These are phyloP conservation scores for Drosophila antonietae DNA, from an alignment of 2,888 invertebrate genomes.

Conservation along the genomic window DNA sequence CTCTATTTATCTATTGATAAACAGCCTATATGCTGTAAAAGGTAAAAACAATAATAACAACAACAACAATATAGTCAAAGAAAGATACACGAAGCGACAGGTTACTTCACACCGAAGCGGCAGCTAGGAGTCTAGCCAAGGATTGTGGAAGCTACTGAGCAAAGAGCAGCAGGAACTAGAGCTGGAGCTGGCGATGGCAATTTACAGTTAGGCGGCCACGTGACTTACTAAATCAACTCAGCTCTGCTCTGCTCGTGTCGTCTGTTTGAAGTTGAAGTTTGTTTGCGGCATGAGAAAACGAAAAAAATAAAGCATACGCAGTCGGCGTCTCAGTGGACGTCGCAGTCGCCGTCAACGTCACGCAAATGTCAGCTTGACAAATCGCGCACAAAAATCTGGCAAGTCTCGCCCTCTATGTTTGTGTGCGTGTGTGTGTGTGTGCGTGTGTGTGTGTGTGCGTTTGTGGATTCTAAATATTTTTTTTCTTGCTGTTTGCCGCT, in stretches of 20 bases:
- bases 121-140: slow-evolving; percentile 5
- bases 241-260: slow-evolving; percentile 14
- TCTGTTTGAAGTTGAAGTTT: slow-evolving; percentile 38
- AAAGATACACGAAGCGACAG: slow-evolving; percentile 41
- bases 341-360: slow-evolving; percentile 22
- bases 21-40: slow-evolving; percentile 1
- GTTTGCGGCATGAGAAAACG: slow-evolving; percentile 39
- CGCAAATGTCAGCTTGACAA: slow-evolving; percentile 82
- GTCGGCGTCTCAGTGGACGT: slow-evolving; percentile 1
- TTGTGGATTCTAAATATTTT: slow-evolving; percentile 11
- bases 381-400: slow-evolving; percentile 79
- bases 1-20: not conserved
- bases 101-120: slow-evolving; percentile 45
- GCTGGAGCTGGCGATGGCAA: slow-evolving; percentile 48
- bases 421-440: not conserved
- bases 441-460: too few species aligned
- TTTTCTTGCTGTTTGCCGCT: slow-evolving; percentile 30
- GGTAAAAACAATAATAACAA: slow-evolving; percentile 37
- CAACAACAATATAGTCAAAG: slow-evolving; percentile 29
- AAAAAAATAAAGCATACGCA: slow-evolving; percentile 19
- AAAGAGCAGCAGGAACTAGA: not conserved
- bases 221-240: slow-evolving; percentile 81
- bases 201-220: slow-evolving; percentile 76
- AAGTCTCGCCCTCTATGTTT: slow-evolving; percentile 49
- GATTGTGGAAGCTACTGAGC: not conserved